Base-by-base conservation (phyloP, 2,888 invertebrate species). In the Iselma pallidipennis region DNA sequence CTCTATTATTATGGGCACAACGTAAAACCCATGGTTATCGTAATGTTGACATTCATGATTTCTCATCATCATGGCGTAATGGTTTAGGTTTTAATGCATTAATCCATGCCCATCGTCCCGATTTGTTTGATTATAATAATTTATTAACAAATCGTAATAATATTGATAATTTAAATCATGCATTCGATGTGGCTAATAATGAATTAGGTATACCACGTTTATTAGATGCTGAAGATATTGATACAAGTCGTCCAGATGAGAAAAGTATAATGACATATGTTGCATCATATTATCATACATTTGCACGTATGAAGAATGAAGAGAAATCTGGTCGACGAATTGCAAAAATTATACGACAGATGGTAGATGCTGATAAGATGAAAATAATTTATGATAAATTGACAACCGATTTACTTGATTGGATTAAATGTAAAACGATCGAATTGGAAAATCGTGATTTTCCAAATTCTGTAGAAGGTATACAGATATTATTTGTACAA, bases 261-360 rank as follows among this genome's bases (percentile, higher is more conserved):
- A 98, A 98, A 83, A 97, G 97, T 29, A 95, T 99, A 79, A 94
- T 99, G 85, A 99, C 98, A 21, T 99, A 99, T 80, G 97, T 99
- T 33, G 98, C 98, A 1, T 96, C 96, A 14, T 98, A 98, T 83
- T 99, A 99, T 83, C 98, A 99, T 84, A 97, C 98, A 59, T 99
- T 99, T 85, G 98, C 98, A 49, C 88, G 97, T 72, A 97, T 98
- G 96, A 98, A 98, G 86, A 96, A 95, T 78, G 98, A 98, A 79
- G 94, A 95, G 85, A 98, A 98, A 81, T 97, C 97, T 72, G 98
- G 98, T 29, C 89, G 95, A 74, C 88, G 98, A 79, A 98, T 99
- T 77, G 98, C 97, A 42, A 99, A 98, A 83, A 97, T 99, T 77
- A 92, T 99, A 65, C 95, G 93, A 5, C 95, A 96, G 83, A 89